Conservation (phyloP, 2,888 invertebrate species). For the Allolobophora icterica region DNA sequence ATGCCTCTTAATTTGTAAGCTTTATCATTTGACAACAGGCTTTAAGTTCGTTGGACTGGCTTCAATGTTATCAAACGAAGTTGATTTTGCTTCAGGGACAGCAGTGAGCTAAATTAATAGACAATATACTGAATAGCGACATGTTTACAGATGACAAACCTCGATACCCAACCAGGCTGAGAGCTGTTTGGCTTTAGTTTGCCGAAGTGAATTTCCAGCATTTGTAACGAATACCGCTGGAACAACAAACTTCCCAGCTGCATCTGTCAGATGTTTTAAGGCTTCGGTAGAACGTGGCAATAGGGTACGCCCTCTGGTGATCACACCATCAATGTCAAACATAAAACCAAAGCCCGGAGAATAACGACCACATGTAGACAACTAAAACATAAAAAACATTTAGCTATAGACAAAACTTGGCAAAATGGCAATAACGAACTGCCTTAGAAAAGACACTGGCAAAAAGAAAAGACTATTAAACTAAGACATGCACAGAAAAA, state of each 20-base stretch:
- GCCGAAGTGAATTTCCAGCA: constrained; percentile 72
- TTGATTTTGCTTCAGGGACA: neutral
- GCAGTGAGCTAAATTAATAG: neutral
- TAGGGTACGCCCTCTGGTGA: constrained; percentile 71
- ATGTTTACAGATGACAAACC: constrained; percentile 58
- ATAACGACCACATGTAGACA: neutral
- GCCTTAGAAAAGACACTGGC: neutral
- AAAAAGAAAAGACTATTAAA: neutral
- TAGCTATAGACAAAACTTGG: neutral
- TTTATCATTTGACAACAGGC: neutral
- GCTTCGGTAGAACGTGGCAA: constrained; percentile 72
- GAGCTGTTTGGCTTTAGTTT: constrained; percentile 71
- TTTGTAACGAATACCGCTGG: constrained; percentile 75
- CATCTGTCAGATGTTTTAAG: constrained; percentile 69
- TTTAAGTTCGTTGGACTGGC: neutral
- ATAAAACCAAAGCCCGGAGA: constrained; percentile 70
- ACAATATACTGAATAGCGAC: neutral
- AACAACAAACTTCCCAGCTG: constrained; percentile 70
- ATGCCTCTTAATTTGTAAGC: neutral
- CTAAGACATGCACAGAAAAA: neutral
- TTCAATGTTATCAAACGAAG: neutral
- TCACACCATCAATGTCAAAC: constrained; percentile 75
- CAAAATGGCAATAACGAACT: neutral
- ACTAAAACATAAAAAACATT: neutral
- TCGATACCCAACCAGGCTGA: constrained; percentile 71